Evolutionary conservation across 2,113 vertebrate species (phyloP), one percentile per base, ranked within the genome.

Genomic region (Vulpes lagopus): DNA sequence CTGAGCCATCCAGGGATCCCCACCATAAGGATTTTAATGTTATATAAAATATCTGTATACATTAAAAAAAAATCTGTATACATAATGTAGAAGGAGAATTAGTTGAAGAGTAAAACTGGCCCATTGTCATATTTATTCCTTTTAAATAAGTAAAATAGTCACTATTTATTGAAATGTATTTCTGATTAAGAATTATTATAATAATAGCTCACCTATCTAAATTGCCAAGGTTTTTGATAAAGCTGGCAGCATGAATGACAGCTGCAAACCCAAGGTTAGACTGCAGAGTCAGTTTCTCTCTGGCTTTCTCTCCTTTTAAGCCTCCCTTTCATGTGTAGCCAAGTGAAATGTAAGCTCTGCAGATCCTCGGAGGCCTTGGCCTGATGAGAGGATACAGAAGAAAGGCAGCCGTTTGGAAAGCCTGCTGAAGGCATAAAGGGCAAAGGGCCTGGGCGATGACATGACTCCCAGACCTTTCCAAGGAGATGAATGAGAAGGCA

Each of bases 281-380:
- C 97, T 98, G 97, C 93, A 51, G 80, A 97, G 83, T 93, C 15
- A 8, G 62, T 81, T 94, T 96, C 96, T 97, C 94, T 84, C 96
- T 97, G 97, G 92, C 94, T 98, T 96, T 97, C 91, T 84, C 87
- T 94, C 73, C 80, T 71, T 95, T 92, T 96, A 97, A 98, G 87
- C 97, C 84, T 98, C 95, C 65, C 96, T 99, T 99, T 99, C 98
- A 98, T 98, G 98, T 98, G 97, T 96, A 98, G 98, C 98, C 98
- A 99, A 99, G 98, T 97, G 97, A 98, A 99, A 98, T 96, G 97
- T 97, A 98, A 98, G 98, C 96, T 97, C 92, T 27, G 71, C 1
- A 0, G 94, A 82, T 98, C 92, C 97, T 76, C n/a, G 0, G 76
- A 98, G 95, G 91, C 49, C 94, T 74, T 91, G 96, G 96, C 90